Evolutionary conservation across 2,113 vertebrate species (phyloP).

Genomic region (Crotalus helleri): DNA sequence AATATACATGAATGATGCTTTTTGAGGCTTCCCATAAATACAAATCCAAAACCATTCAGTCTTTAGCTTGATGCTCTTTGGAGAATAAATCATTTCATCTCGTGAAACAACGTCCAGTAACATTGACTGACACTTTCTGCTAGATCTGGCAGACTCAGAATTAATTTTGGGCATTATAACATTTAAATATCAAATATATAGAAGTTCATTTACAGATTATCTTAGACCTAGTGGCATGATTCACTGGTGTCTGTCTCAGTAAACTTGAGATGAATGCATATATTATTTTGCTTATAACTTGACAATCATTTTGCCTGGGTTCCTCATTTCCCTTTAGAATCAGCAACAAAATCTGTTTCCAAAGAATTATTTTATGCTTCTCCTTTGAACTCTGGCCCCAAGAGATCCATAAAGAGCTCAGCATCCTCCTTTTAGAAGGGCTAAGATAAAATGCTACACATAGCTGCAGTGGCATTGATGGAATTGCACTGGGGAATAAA

Average conservation of each 20-base stretch:
- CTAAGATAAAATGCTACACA: not conserved
- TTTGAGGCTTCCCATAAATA: conserved; percentile 35
- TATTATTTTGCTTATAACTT: conserved; percentile 42
- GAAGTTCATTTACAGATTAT: conserved; percentile 45
- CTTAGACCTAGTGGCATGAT: conserved; percentile 32
- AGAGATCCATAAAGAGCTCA: not conserved
- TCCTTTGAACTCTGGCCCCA: conserved; percentile 10
- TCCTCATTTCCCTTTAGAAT: not conserved
- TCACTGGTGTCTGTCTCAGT: conserved; percentile 45
- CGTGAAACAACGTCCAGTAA: conserved; percentile 33
- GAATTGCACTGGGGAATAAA: conserved; percentile 1
- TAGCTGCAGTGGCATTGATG: not conserved
- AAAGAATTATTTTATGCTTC: conserved; percentile 22
- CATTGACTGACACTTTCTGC: conserved; percentile 24
- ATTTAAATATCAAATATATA: conserved; percentile 55
- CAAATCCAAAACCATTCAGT: conserved; percentile 11
- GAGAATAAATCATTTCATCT: conserved; percentile 29
- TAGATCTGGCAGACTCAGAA: conserved; percentile 37
- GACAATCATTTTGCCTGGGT: conserved; percentile 22
- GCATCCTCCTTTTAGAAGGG: not conserved
- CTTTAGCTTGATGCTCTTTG: not conserved
- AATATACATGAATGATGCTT: conserved; percentile 5
- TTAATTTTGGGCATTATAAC: conserved; percentile 23
- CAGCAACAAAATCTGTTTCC: conserved; percentile 22
- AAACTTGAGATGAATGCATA: conserved; percentile 46